Conservation (phyloP, 2,113 vertebrate species). For the Mesitornis unicolor region DNA sequence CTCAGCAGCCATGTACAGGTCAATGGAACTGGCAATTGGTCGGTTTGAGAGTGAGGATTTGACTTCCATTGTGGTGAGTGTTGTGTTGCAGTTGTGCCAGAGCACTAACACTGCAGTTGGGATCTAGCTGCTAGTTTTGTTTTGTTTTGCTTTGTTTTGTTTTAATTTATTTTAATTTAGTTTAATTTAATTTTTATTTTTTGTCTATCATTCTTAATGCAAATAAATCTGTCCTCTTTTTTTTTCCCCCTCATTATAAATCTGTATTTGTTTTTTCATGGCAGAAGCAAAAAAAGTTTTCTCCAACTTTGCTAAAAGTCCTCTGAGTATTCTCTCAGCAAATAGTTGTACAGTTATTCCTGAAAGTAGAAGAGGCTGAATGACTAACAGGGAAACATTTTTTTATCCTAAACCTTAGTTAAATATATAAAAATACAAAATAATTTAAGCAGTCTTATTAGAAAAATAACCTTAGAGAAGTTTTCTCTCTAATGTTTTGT, state of each 20-base stretch:
- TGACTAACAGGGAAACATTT: not conserved
- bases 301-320: not conserved
- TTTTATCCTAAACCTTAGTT: not conserved
- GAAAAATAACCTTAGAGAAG: not conserved
- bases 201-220: too few species aligned
- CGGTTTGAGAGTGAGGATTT: constrained; percentile 89
- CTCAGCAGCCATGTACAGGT: constrained; percentile 83
- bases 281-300: not conserved
- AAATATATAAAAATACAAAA: not conserved
- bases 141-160: not conserved
- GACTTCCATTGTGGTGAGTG: constrained; percentile 85
- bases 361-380: not conserved
- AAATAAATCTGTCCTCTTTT: not conserved
- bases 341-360: not conserved
- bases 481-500: not conserved
- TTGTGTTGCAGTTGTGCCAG: not conserved
- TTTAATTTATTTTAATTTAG: not conserved
- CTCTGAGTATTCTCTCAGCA: not conserved
- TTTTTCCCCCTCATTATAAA: not conserved
- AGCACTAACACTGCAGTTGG: not conserved
- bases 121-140: not conserved
- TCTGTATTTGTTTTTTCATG: not conserved
- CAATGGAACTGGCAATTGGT: constrained; percentile 84
- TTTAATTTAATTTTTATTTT: not conserved
- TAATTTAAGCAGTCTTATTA: not conserved